Evolutionary conservation across 2,888 invertebrate genomes (phyloP).

Genomic region (Conus canariensis): DNA sequence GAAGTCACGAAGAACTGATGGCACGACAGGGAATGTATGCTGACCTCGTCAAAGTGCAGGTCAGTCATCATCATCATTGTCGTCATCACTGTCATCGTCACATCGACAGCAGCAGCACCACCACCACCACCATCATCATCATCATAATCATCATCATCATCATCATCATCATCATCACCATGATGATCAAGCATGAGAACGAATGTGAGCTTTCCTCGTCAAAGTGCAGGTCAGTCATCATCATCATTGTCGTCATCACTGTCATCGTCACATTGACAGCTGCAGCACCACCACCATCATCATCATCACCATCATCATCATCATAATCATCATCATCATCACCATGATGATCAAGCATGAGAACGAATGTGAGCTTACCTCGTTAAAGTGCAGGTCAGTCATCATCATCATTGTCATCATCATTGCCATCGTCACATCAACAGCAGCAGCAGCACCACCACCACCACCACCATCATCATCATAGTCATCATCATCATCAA

Average conservation of each 20-base stretch:
- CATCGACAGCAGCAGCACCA: no score
- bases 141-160: neutral
- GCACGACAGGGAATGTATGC: slow-evolving; percentile 77
- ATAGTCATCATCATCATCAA: slow-evolving; percentile 51
- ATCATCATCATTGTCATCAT: no score
- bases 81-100: no score
- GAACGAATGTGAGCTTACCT: slow-evolving; percentile 78
- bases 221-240: slow-evolving; percentile 69
- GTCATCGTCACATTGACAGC: no score
- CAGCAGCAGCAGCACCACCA: no score
- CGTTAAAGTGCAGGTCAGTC: slow-evolving; percentile 75
- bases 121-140: neutral
- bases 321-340: no score
- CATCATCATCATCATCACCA: slow-evolving; percentile 44
- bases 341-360: slow-evolving; percentile 53
- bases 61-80: neutral
- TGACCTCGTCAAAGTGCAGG: slow-evolving; percentile 78
- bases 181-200: slow-evolving; percentile 62
- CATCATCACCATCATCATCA: neutral
- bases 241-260: no score
- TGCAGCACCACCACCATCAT: neutral
- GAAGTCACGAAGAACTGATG: slow-evolving; percentile 79
- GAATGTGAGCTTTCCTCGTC: slow-evolving; percentile 79
- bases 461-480: slow-evolving; percentile 24
- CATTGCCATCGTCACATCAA: no score